These are phyloP conservation scores for Orthonychiurus folsomi DNA, from an alignment of 2,888 invertebrate genomes.

Conservation along the genomic window DNA sequence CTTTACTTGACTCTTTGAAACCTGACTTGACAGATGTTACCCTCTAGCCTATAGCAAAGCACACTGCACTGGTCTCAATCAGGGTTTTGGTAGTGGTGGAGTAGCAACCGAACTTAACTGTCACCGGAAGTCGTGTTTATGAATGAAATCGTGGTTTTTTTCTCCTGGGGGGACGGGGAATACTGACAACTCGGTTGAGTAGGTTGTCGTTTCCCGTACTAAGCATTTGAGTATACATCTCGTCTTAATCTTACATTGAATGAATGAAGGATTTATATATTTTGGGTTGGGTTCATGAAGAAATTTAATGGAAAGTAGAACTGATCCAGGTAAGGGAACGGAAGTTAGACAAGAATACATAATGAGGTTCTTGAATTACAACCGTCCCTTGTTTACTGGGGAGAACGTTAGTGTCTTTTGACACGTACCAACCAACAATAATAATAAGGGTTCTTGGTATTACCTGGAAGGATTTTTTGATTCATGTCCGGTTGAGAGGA, in stretches of 20 bases:
- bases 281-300: too few species aligned
- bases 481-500: not conserved
- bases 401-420: too few species aligned
- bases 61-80: too few species aligned
- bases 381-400: too few species aligned
- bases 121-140: conserved; percentile 41
- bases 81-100: not conserved
- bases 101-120: conserved; percentile 11
- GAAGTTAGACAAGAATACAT: not conserved
- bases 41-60: too few species aligned
- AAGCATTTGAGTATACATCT: not conserved
- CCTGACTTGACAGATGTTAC: conserved; percentile 1
- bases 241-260: not conserved
- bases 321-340: not conserved
- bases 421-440: too few species aligned
- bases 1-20: not conserved
- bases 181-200: not conserved
- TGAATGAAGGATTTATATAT: too few species aligned
- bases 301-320: not conserved
- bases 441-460: too few species aligned
- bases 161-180: not conserved
- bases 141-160: conserved; percentile 39
- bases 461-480: too few species aligned
- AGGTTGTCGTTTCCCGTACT: not conserved
- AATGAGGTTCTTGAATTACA: not conserved